A percentile compares a stretch with the other conserved stretches of the same genome.
These are phyloP conservation scores for Odontamblyopus rebecca DNA, from an alignment of 2,797 vertebrate species.

Conservation along the genomic window DNA sequence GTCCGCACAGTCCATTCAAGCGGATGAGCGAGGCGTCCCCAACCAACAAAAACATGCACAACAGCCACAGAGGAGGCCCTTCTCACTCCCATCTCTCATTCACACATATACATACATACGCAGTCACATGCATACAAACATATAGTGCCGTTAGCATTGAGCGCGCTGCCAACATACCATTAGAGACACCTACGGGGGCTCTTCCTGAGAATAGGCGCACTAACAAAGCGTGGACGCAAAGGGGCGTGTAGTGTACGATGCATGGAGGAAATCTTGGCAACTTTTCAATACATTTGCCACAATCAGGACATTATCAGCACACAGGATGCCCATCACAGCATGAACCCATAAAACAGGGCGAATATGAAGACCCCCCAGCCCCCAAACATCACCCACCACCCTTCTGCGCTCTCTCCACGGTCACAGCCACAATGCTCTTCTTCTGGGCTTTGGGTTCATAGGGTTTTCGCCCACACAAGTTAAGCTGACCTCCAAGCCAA, in stretches of 20 bases:
- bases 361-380: constrained; percentile 45
- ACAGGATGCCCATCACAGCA: constrained; percentile 61
- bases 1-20: constrained; percentile 67
- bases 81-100: constrained; percentile 62
- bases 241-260: constrained; percentile 56
- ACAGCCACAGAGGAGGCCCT: constrained; percentile 73
- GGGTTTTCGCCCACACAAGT: constrained; percentile 56
- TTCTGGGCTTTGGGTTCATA: constrained; percentile 43
- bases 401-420: background rate
- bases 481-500: constrained; percentile 56
- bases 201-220: constrained; percentile 74
- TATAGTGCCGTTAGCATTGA: constrained; percentile 56
- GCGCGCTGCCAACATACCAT: constrained; percentile 68
- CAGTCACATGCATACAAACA: constrained; percentile 60
- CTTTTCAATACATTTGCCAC: constrained; percentile 66
- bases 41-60: constrained; percentile 75
- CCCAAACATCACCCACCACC: background rate
- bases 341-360: constrained; percentile 58
- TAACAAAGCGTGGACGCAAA: constrained; percentile 67
- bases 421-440: constrained; percentile 42
- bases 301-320: constrained; percentile 65
- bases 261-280: constrained; percentile 68
- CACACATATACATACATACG: constrained; percentile 55
- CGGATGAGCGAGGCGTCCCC: constrained; percentile 78
- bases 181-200: constrained; percentile 67